Conservation (phyloP, 2,797 vertebrate genomes). For the Chaetophractus vellerosus region DNA sequence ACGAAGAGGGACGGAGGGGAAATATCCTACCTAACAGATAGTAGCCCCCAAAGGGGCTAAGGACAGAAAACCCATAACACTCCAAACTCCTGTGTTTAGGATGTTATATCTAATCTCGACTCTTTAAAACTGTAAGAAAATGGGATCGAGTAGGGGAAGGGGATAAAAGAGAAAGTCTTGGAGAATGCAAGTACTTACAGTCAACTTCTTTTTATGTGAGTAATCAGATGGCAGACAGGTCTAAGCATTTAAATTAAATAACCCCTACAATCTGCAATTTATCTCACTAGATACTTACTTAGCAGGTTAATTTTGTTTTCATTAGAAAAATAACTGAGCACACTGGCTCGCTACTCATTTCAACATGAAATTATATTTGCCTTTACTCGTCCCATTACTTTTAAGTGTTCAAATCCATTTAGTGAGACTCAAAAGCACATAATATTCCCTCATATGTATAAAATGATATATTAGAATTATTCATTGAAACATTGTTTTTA, state of each 20-base stretch:
- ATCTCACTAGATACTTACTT: not conserved
- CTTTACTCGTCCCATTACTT: not conserved
- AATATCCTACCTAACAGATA: not conserved
- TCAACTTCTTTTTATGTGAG: too few relatives aligned
- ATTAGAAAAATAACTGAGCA: not conserved
- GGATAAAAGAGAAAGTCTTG: not conserved
- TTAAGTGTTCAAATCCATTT: not conserved
- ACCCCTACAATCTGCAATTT: too few relatives aligned
- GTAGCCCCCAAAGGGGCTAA: not conserved
- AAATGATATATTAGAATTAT: not conserved
- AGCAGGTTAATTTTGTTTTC: not conserved
- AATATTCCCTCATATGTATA: accelerated
- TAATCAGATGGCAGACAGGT: not conserved
- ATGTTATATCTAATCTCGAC: not conserved
- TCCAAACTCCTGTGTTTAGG: not conserved
- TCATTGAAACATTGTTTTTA: not conserved
- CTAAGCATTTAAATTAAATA: too few relatives aligned
- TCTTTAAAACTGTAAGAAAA: not conserved
- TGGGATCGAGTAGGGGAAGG: too few relatives aligned
- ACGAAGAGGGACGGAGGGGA: not conserved
- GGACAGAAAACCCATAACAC: not conserved
- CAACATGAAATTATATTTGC: not conserved
- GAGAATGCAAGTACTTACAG: not conserved
- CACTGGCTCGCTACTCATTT: not conserved
- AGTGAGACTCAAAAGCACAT: not conserved